Conservation (phyloP, 2,797 vertebrate genomes). For the Chelmon rostratus region DNA sequence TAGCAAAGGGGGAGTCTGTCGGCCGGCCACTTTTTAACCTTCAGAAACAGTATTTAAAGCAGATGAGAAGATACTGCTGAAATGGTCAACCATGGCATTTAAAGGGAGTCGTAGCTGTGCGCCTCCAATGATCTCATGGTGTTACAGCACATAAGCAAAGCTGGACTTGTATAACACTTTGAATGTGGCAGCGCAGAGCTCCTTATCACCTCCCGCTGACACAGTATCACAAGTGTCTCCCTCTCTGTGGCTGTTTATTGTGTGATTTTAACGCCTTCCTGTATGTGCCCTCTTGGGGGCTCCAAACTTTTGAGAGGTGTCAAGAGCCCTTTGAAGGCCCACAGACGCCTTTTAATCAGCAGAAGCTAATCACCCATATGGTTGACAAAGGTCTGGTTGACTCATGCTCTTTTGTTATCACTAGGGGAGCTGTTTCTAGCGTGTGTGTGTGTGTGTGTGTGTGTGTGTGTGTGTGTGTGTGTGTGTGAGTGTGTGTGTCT, state of each 20-base stretch:
- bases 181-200: slow-evolving; percentile 36
- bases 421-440: slow-evolving; percentile 45
- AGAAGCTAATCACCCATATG: slow-evolving; percentile 80
- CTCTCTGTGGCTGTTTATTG: slow-evolving; percentile 38
- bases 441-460: slow-evolving; percentile 26
- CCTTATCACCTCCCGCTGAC: slow-evolving; percentile 42
- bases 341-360: slow-evolving; percentile 79
- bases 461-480: slow-evolving; percentile 34
- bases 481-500: slow-evolving; percentile 2
- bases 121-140: too few relatives aligned
- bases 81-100: too few relatives aligned
- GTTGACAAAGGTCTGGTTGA: slow-evolving; percentile 75
- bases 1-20: too few relatives aligned
- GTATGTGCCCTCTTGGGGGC: slow-evolving; percentile 57
- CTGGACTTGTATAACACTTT: slow-evolving; percentile 32
- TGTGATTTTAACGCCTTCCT: slow-evolving; percentile 77
- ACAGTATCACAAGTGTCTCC: slow-evolving; percentile 26
- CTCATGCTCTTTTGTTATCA: slow-evolving; percentile 71
- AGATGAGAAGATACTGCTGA: too few relatives aligned
- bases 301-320: slow-evolving; percentile 77
- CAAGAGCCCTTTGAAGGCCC: slow-evolving; percentile 76
- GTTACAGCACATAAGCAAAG: slow-evolving; percentile 5
- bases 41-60: too few relatives aligned
- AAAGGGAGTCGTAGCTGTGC: too few relatives aligned
- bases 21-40: too few relatives aligned